Base-by-base conservation (phyloP, 2,113 vertebrate genomes). In the Pelobates fuscus region DNA sequence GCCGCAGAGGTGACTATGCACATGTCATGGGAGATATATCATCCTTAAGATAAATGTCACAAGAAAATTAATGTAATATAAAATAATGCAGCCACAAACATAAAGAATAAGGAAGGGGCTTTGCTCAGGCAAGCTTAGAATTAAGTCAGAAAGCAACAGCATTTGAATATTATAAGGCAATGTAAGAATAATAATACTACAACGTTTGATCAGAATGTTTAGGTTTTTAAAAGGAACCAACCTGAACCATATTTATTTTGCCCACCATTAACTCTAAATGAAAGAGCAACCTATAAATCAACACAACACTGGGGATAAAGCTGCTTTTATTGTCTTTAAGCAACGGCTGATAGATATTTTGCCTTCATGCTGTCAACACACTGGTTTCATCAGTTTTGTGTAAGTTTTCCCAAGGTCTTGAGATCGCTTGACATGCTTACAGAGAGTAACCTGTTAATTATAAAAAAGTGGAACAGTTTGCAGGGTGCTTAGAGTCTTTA, bases 401-500 rank as follows among this genome's bases (percentile, higher is more conserved):
- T 37, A 66, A 66, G 57, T 37, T 37, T 37, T 74, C 55, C 58
- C 43, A 58, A 44, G 71, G 43, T 55, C 62, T 55, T n/a, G 24
- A 23, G 18, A 27, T 32, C 55, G 32, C 24, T 74, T 27, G 49
- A 74, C 29, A 26, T 61, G n/a, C 32, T 65, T 65, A 55, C 61
- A 57, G 43, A 74, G 52, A 74, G 37, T 52, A 66, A 61, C 27
- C 55, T 68, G 37, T 77, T 77, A 77, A 68, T 77, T 68, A 77
- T 68, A 60, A 77, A 37, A 77, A 60, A 77, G 73, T 59, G 57
- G 57, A 49, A 27, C 41, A 49, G 37, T 68, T 61, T 68, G 55
- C 73, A 25, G 59, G 25, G 73, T 68, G 73, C 73, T 77, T 77
- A 77, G 67, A 65, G 63, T 77, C 26, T 43, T 60, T 68, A 66